phyloP scores from a whole-genome alignment of 2,797 vertebrate species.

The Sylvilagus floridanus region DNA sequence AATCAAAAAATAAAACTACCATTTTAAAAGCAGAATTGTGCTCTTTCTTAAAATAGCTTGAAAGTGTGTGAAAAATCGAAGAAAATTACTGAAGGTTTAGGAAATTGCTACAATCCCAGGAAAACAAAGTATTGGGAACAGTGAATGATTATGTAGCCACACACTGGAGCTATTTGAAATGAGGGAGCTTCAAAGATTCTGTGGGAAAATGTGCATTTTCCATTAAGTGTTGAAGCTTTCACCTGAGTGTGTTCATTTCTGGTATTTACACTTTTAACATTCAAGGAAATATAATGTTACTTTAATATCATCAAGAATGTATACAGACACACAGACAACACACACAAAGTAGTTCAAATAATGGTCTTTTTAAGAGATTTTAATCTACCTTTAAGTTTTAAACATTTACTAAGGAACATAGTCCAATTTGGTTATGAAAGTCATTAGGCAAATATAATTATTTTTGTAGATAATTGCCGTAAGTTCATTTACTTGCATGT shows the following conservation, averaged over 20 bases:
- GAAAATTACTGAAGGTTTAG: conserved; percentile 37
- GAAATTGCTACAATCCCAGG: not conserved
- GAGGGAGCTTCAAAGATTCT: too few relatives aligned
- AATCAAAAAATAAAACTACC: not conserved
- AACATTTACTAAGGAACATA: not conserved
- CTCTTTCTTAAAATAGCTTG: not conserved
- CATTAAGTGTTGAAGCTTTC: too few relatives aligned
- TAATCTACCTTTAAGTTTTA: not conserved
- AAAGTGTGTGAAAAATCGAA: conserved; percentile 43
- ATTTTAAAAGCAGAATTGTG: conserved; percentile 24
- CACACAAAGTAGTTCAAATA: too few relatives aligned
- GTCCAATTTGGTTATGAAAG: conserved; percentile 4
- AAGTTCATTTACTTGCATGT: not conserved
- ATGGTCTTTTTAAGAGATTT: not conserved
- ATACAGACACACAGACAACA: not conserved
- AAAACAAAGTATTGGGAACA: not conserved
- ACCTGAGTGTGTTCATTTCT: not conserved
- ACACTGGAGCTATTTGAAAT: not conserved
- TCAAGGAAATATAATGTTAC: not conserved
- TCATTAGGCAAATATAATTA: conserved; percentile 19
- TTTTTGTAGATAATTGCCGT: not conserved
- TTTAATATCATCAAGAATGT: not conserved
- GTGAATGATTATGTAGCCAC: not conserved
- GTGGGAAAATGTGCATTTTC: too few relatives aligned
- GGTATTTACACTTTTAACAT: not conserved